Conservation (phyloP, 2,113 vertebrate species). For the Anguilla japonica region DNA sequence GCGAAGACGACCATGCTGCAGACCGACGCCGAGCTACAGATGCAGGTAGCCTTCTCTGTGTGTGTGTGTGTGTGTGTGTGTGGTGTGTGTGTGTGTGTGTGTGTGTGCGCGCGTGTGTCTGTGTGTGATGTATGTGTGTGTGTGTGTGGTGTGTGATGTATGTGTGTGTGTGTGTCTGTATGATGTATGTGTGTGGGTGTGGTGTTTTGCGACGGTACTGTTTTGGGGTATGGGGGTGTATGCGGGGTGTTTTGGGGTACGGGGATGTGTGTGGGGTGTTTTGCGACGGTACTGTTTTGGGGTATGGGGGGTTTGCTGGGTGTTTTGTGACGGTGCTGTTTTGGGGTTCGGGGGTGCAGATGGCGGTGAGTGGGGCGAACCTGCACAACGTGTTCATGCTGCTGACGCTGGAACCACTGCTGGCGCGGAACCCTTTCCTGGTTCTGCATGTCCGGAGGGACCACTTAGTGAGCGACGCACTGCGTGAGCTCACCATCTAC, state of each 20-base stretch:
- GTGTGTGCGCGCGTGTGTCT: background rate
- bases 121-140: background rate
- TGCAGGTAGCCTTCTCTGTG: conserved; percentile 79
- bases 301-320: background rate
- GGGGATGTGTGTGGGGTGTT: background rate
- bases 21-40: conserved; percentile 95
- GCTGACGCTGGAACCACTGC: conserved; percentile 91
- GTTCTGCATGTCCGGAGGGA: conserved; percentile 90
- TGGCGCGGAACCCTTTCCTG: conserved; percentile 91
- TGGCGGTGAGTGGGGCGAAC: conserved; percentile 93
- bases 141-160: background rate
- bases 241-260: background rate
- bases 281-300: background rate
- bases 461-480: conserved; percentile 90
- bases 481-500: conserved; percentile 91
- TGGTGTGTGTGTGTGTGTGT: background rate
- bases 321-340: background rate
- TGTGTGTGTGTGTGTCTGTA: background rate
- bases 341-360: conserved; percentile 62
- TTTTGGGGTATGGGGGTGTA: background rate
- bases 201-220: background rate
- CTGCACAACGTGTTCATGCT: conserved; percentile 97
- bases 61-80: background rate
- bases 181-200: no score
- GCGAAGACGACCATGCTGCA: conserved; percentile 98